Base-by-base conservation (phyloP, 1,140 invertebrate genomes). In the Procambarus clarkii region DNA sequence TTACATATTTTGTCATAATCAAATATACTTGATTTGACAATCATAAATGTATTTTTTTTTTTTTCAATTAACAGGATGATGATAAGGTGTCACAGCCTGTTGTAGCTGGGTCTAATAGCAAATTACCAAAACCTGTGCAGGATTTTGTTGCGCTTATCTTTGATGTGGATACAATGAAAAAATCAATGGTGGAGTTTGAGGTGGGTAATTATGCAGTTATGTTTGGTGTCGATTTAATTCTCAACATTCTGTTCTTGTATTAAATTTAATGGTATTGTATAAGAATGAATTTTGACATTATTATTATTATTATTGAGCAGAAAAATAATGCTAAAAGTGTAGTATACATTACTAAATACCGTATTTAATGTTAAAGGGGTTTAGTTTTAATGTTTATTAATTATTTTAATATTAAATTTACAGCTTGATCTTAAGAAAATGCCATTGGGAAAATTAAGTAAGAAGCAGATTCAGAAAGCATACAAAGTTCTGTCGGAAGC, bases 401-500 rank as follows among this genome's bases (percentile, higher is more conserved):
- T 64, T 24, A 95, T 45, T 54, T 11, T 80, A 46, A 71, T 83
- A 80, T 24, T 58, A 3, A 18, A 46, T 60, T 54, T 8, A 24
- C 90, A 93, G 96, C 96, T 99, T 93, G 98, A 99, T 95, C 96
- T 98, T 93, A 98, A 98, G 82, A 99, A 99, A 95, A 99, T 99
- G 98, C 99, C 99, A 0, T 95, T 99, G 2, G 99, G 98, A 77
- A 99, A 99, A 95, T 94, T 99, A 0, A 99, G 98, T 15, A 97
- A 97, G 93, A 97, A 97, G 91, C 98, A 99, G 95, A 97, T 99
- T 64, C 96, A 97, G 93, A 95, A 96, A 79, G 98, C 98, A 0
- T 99, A 97, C 94, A 94, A 94, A 64, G 96, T 99, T 34, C 94
- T 99, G 1, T 96, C 95, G 2, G 97, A 99, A 93, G 94, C 99